Evolutionary conservation across 2,113 vertebrate species (phyloP).

Genomic region (Pachypanchax playfairii): DNA sequence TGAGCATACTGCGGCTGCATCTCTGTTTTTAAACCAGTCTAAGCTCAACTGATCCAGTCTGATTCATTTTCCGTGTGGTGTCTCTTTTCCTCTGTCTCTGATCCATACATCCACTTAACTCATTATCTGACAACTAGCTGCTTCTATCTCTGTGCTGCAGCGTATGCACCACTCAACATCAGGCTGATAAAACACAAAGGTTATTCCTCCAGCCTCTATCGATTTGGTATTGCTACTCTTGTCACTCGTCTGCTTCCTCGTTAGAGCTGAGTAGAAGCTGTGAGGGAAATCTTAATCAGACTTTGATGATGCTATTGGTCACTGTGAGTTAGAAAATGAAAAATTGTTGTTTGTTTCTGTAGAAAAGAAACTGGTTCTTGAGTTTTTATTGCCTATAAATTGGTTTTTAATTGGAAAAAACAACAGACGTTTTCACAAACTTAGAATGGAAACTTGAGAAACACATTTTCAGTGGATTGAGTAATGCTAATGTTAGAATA

Average conservation of each 20-base stretch:
- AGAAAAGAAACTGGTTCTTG: conserved; percentile 22
- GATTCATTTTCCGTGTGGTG: conserved; percentile 67
- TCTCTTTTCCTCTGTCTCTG: conserved; percentile 46
- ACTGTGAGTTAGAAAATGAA: conserved; percentile 45
- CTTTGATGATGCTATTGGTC: conserved; percentile 28
- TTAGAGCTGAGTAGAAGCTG: conserved; percentile 29
- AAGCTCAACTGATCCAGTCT: conserved; percentile 64
- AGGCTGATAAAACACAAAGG: conserved; percentile 70
- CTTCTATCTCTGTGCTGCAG: conserved; percentile 32
- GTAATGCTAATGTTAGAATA: conserved; percentile 21
- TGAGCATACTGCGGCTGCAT: conserved; percentile 49
- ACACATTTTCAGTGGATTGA: conserved; percentile 36
- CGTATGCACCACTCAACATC: conserved; percentile 41
- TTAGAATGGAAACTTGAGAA: conserved; percentile 17
- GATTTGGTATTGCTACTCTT: conserved; percentile 57
- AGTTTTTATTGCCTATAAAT: conserved; percentile 16
- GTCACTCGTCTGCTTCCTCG: conserved; percentile 48
- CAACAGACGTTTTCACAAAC: conserved; percentile 22
- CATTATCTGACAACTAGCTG: conserved; percentile 39
- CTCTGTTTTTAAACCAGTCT: conserved; percentile 41
- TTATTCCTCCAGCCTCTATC: conserved; percentile 67
- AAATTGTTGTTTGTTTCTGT: conserved; percentile 39
- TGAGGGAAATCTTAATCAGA: conserved; percentile 65
- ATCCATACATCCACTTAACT: conserved; percentile 53
- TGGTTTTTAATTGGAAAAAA: conserved; percentile 23